Evolutionary conservation across 1,140 invertebrate genomes (phyloP).

Genomic region (Plectrocnemia conspersa): DNA sequence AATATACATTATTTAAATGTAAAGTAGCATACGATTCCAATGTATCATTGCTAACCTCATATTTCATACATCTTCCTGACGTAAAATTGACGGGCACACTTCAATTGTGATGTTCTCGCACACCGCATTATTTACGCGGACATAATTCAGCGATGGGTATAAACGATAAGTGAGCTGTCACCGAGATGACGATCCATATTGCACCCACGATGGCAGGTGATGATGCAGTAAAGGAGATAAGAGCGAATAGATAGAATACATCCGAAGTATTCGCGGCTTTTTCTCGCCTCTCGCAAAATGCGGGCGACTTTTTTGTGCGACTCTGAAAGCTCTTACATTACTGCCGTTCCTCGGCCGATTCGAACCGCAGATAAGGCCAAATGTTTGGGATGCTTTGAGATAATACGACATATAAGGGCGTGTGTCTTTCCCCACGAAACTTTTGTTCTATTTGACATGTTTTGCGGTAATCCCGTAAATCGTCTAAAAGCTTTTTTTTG

Average conservation of each 20-base stretch:
- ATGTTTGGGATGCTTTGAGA: slow-evolving; percentile 14
- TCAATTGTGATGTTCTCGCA: no score
- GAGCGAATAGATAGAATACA: not conserved
- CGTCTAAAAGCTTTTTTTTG: slow-evolving; percentile 25
- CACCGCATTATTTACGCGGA: not conserved
- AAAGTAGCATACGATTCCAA: no score
- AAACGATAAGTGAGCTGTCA: not conserved
- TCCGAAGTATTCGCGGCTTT: not conserved
- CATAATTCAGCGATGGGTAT: not conserved
- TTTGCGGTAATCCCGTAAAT: slow-evolving; percentile 29
- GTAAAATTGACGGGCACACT: no score
- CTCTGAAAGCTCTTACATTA: slow-evolving; percentile 6
- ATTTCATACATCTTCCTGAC: no score
- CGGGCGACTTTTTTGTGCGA: not conserved
- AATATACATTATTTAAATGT: not conserved
- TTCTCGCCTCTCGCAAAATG: not conserved
- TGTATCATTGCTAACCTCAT: no score
- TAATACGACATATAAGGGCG: slow-evolving; percentile 33
- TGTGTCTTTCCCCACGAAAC: slow-evolving; percentile 26
- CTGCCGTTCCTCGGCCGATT: slow-evolving; percentile 1
- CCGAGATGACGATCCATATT: slow-evolving; percentile 4
- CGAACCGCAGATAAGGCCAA: not conserved
- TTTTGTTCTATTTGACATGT: slow-evolving; percentile 31
- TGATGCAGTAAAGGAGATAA: slow-evolving; percentile 9
- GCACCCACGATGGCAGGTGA: slow-evolving; percentile 11